These are phyloP conservation scores for Mythimna lalbum DNA, from an alignment of 2,888 invertebrate species.

Conservation along the genomic window DNA sequence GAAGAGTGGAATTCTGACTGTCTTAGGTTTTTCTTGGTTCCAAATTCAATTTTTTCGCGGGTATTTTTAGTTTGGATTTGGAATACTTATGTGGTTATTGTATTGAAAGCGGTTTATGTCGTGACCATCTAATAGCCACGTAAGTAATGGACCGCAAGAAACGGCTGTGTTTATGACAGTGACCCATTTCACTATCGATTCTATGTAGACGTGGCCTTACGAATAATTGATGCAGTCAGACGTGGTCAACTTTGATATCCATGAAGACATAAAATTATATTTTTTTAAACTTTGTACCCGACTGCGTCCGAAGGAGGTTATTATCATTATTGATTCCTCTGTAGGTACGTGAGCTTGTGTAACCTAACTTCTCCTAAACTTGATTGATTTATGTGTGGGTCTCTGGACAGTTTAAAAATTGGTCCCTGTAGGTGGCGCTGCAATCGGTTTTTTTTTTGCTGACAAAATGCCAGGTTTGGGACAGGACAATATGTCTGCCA, in stretches of 20 bases:
- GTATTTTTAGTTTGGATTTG: background rate
- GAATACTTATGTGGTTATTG: slow-evolving; percentile 7
- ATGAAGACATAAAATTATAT: slow-evolving; percentile 4
- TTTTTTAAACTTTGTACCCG: background rate
- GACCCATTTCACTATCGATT: slow-evolving; percentile 83
- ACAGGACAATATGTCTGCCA: too few relatives aligned
- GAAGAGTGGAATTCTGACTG: background rate
- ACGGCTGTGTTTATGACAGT: slow-evolving; percentile 71
- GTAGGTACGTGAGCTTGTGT: too few relatives aligned
- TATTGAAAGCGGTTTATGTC: slow-evolving; percentile 23
- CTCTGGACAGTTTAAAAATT: too few relatives aligned
- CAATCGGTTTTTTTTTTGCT: too few relatives aligned
- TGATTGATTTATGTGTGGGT: too few relatives aligned
- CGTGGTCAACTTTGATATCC: slow-evolving; percentile 66
- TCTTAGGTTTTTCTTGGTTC: background rate
- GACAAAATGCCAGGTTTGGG: too few relatives aligned
- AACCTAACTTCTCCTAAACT: too few relatives aligned
- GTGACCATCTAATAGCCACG: slow-evolving; percentile 33
- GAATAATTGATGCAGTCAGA: slow-evolving; percentile 84
- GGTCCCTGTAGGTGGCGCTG: too few relatives aligned
- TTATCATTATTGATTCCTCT: too few relatives aligned
- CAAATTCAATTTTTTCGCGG: background rate
- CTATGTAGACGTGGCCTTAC: slow-evolving; percentile 68
- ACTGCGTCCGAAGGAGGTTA: too few relatives aligned
- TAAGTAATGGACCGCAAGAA: slow-evolving; percentile 62